Evolutionary conservation across 2,888 invertebrate species (phyloP).

Genomic region (Chesias legatella): DNA sequence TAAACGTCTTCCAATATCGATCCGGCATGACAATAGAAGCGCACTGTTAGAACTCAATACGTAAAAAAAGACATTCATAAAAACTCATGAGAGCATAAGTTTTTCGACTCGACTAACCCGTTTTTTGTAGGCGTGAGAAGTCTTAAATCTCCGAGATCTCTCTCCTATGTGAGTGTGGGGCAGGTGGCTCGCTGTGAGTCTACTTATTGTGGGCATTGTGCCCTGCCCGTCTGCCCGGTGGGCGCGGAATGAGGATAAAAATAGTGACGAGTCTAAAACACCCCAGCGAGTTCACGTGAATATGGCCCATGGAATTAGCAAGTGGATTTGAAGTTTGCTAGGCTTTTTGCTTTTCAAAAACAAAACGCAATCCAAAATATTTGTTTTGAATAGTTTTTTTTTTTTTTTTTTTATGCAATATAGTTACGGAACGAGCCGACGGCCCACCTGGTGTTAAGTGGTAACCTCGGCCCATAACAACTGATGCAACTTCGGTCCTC

Average conservation of each 20-base stretch:
- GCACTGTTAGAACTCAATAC: conserved; percentile 32
- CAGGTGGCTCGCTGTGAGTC: conserved; percentile 51
- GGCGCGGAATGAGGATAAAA: conserved; percentile 16
- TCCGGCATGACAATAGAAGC: conserved; percentile 6
- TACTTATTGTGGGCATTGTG: conserved; percentile 31
- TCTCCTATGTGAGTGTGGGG: conserved; percentile 46
- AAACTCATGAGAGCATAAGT: conserved; percentile 37
- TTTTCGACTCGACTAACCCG: conserved; percentile 54
- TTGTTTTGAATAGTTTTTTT: no score
- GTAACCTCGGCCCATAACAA: no score
- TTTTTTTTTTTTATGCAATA: no score
- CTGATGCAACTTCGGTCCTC: no score
- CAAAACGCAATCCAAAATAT: no score
- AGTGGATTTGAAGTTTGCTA: no score
- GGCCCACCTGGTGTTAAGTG: no score
- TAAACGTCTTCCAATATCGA: conserved; percentile 11
- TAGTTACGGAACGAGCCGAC: no score
- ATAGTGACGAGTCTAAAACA: no score
- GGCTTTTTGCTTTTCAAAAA: no score
- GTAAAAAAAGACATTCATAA: conserved; percentile 25
- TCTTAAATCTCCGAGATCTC: conserved; percentile 18
- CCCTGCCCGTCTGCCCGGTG: conserved; percentile 11
- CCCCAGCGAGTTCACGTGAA: no score
- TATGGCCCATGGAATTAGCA: no score
- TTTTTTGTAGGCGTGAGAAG: conserved; percentile 71